A percentile compares a stretch with the other conserved stretches of the same genome.
phyloP scores from a whole-genome alignment of 2,888 invertebrate species.

The Saturnia pavonia region DNA sequence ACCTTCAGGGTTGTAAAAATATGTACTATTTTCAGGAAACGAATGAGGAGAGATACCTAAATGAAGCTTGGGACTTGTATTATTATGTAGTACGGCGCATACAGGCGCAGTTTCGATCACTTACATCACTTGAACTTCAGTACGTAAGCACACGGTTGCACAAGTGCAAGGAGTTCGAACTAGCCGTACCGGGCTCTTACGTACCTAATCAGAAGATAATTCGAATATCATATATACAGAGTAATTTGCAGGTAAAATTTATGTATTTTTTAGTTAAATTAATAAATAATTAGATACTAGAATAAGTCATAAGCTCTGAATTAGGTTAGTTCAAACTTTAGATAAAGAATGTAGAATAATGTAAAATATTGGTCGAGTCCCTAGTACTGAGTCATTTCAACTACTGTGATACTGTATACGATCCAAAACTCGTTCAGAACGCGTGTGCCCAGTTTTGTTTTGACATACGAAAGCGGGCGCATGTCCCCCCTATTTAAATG shows the following conservation, averaged over 20 bases:
- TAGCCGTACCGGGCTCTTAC: constrained; percentile 99
- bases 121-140: constrained; percentile 93
- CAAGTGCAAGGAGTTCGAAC: constrained; percentile 92
- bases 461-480: too few relatives aligned
- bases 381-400: too few relatives aligned
- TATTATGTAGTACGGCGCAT: constrained; percentile 98
- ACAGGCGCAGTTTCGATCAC: constrained; percentile 93
- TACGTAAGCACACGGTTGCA: constrained; percentile 96
- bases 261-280: not conserved
- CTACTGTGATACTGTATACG: too few relatives aligned
- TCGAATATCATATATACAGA: constrained; percentile 92
- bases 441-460: too few relatives aligned
- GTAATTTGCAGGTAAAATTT: constrained; percentile 89
- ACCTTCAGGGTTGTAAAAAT: not conserved
- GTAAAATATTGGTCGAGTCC: too few relatives aligned
- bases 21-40: constrained; percentile 80
- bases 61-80: constrained; percentile 99
- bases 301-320: not conserved
- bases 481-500: too few relatives aligned
- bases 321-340: not conserved
- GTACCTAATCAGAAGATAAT: constrained; percentile 94
- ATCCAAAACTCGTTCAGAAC: too few relatives aligned
- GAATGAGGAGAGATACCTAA: constrained; percentile 93
- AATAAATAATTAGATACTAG: not conserved
- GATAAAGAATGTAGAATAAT: not conserved